Evolutionary conservation across 2,797 vertebrate genomes (phyloP), one percentile per base, ranked within the genome.

Genomic region (Threskiornis aethiopicus): DNA sequence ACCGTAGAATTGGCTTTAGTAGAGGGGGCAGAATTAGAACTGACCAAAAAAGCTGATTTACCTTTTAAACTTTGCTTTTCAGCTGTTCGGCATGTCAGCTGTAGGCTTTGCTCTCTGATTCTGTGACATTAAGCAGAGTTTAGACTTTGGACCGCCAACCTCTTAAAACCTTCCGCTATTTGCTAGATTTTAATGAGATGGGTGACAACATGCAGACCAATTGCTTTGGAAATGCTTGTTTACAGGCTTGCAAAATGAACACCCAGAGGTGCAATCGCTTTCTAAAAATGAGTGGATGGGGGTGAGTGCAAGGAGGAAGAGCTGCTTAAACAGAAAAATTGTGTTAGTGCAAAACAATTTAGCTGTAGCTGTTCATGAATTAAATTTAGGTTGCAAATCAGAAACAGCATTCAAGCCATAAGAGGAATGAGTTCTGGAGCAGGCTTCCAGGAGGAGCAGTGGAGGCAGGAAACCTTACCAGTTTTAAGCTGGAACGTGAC

Each of bases 401-500:
- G 87, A 85, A 93, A 33, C 25, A 21, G 26, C 25, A 26, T 90
- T 92, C 49, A 39, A 80, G 41, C 61, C 28, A 3, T 71, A 85
- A 83, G 59, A 75, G 52, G 67, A 89, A 35, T 52, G 57, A 77
- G 16, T 71, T 87, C 47, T 85, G 69, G 59, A 96, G 42, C 35
- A 77, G 66, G 21, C 77, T 90, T 90, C 39, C 47, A 82, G 86
- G 70, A 90, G 69, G 54, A 93, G 52, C 52, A 35, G 57, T 57
- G 72, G 72, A 91, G 79, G 49, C 1, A 46, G 84, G 87, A 96
- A 81, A 42, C 51, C 29, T 47, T 78, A 87, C 76, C 61, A 28
- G 61, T 88, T 93, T 94, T 77, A 62, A 89, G 65, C 69, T 92
- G 94, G 87, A 87, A 90, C 7, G 13, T 78, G 91, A 54, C 78